A percentile compares a stretch with the other conserved stretches of the same genome.
Conservation (phyloP, 2,888 invertebrate genomes). For the Agrotis ipsilon region DNA sequence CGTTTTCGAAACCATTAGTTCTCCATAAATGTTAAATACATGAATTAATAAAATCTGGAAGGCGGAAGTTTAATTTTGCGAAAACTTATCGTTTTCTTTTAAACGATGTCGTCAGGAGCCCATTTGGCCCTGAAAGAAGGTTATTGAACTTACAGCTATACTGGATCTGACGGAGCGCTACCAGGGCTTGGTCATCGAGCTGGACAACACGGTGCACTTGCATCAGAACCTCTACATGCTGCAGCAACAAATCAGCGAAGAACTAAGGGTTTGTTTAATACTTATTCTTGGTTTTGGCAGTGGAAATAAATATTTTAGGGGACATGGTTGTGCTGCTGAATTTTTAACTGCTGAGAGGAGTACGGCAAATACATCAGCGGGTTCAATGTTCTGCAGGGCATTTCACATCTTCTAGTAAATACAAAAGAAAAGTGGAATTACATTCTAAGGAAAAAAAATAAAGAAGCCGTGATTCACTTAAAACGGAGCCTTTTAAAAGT, state of each 20-base stretch:
- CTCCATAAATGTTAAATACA: no score
- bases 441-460: no score
- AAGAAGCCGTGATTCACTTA: neutral
- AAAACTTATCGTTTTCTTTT: no score
- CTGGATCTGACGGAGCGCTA: conserved; percentile 80
- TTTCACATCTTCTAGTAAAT: no score
- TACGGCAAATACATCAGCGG: neutral
- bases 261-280: conserved; percentile 76
- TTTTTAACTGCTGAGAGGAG: neutral
- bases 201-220: conserved; percentile 71
- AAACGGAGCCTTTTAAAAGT: neutral
- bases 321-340: no score
- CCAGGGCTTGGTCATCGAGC: conserved; percentile 70
- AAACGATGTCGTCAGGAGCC: no score
- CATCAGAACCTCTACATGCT: conserved; percentile 70
- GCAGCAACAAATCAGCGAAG: conserved; percentile 74
- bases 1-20: no score
- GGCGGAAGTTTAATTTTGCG: no score
- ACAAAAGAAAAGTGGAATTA: no score
- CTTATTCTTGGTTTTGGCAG: neutral
- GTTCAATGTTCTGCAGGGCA: neutral
- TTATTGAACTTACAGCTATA: conserved; percentile 71
- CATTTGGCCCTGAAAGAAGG: neutral
- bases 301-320: neutral
- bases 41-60: no score